These are phyloP conservation scores for Ectropis crepuscularia DNA, from an alignment of 2,888 invertebrate genomes.

Conservation along the genomic window DNA sequence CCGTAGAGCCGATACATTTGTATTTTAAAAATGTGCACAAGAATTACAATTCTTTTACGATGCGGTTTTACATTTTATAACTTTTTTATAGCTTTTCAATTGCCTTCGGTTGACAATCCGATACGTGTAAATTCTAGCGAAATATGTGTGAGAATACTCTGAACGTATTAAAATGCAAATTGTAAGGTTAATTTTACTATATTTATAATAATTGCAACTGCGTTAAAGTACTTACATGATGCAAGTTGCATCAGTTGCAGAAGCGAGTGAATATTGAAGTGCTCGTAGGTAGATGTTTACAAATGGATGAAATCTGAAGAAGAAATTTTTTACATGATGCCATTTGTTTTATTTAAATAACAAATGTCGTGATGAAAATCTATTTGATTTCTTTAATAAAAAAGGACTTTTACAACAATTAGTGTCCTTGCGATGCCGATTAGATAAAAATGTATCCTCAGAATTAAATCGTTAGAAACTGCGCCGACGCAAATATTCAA, in stretches of 20 bases:
- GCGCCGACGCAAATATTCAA: constrained; percentile 49
- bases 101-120: constrained; percentile 75
- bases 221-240: constrained; percentile 14
- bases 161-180: constrained; percentile 77
- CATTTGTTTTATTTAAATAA: too few relatives aligned
- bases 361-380: too few relatives aligned
- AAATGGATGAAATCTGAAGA: constrained; percentile 2
- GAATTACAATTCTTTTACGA: constrained; percentile 80
- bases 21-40: constrained; percentile 60
- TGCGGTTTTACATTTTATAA: constrained; percentile 65
- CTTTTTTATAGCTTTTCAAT: constrained; percentile 79
- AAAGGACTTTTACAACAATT: background rate
- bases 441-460: constrained; percentile 56
- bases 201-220: constrained; percentile 35
- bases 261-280: background rate
- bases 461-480: constrained; percentile 77
- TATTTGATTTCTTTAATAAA: too few relatives aligned
- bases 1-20: constrained; percentile 42
- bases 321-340: too few relatives aligned
- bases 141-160: constrained; percentile 68
- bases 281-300: background rate
- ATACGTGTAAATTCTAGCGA: constrained; percentile 78
- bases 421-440: constrained; percentile 23
- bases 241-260: constrained; percentile 8
- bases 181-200: constrained; percentile 44